Conservation (phyloP, 2,113 vertebrate species). For the Dolichallabes microphthalmus region DNA sequence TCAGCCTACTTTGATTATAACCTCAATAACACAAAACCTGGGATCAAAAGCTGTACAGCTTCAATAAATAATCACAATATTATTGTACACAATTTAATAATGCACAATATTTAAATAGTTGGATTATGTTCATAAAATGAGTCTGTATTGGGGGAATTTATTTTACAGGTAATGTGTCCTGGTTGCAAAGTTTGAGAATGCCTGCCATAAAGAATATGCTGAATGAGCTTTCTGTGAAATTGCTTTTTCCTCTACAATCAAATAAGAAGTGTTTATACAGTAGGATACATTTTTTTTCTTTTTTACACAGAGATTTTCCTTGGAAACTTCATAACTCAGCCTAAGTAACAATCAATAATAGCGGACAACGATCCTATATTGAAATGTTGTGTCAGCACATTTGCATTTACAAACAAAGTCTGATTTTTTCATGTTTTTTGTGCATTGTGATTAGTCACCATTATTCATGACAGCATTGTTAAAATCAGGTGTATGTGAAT, state of each 20-base stretch:
- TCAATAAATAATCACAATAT: not conserved
- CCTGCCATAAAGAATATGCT: constrained; percentile 32
- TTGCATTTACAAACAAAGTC: not conserved
- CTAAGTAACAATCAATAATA: constrained; percentile 19
- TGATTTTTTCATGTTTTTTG: not conserved
- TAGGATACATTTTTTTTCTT: constrained; percentile 7
- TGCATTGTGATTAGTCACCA: not conserved
- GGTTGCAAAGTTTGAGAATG: not conserved
- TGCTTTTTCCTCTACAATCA: constrained; percentile 21
- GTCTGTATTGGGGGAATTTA: not conserved
- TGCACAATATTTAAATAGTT: not conserved
- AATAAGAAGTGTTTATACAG: constrained; percentile 19
- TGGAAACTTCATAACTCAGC: constrained; percentile 24
- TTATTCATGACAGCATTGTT: not conserved
- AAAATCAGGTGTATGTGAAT: not conserved
- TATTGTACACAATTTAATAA: not conserved
- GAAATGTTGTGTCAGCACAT: constrained; percentile 26
- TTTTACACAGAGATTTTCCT: constrained; percentile 22
- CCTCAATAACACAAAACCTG: not conserved
- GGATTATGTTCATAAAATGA: constrained; percentile 7
- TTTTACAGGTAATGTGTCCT: constrained; percentile 1
- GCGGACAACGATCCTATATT: constrained; percentile 21
- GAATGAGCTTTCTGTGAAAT: constrained; percentile 23
- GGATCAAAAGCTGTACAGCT: not conserved
- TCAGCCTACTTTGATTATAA: not conserved